Evolutionary conservation across 2,888 invertebrate genomes (phyloP).

Genomic region (Griposia aprilina): DNA sequence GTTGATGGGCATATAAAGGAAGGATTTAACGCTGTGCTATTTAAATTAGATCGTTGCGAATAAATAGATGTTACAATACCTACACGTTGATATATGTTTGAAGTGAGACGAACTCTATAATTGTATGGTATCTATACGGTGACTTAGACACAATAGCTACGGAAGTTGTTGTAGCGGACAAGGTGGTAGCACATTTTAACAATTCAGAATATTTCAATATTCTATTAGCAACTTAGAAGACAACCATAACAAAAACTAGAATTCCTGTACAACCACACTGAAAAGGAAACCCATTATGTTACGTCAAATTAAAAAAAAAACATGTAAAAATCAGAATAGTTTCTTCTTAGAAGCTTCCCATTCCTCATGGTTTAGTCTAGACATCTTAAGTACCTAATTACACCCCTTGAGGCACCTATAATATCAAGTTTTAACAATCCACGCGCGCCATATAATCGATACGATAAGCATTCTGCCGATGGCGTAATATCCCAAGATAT

Average conservation of each 20-base stretch:
- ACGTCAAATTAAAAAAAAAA: not conserved
- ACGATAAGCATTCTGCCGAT: conserved; percentile 50
- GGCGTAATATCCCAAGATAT: conserved; percentile 57
- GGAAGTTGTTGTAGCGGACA: not conserved
- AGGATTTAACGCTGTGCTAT: conserved; percentile 42
- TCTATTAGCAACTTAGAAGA: not conserved
- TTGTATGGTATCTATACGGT: not conserved
- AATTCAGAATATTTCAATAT: not conserved
- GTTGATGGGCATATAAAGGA: conserved; percentile 32
- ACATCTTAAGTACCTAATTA: conserved; percentile 35
- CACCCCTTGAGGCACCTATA: conserved; percentile 20
- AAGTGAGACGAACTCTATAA: not conserved
- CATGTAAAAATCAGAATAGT: not conserved
- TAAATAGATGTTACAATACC: conserved; percentile 13
- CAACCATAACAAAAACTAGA: not conserved
- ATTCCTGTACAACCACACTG: not conserved
- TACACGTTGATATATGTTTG: not conserved
- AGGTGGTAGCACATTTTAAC: not conserved
- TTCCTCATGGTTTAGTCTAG: conserved; percentile 19
- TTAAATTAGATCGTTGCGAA: conserved; percentile 39
- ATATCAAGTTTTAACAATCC: conserved; percentile 37
- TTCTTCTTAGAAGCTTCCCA: not conserved
- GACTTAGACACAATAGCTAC: not conserved
- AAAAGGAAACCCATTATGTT: not conserved
- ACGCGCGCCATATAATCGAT: conserved; percentile 31